Conservation (phyloP, 2,113 vertebrate species). For the Rhea americana region DNA sequence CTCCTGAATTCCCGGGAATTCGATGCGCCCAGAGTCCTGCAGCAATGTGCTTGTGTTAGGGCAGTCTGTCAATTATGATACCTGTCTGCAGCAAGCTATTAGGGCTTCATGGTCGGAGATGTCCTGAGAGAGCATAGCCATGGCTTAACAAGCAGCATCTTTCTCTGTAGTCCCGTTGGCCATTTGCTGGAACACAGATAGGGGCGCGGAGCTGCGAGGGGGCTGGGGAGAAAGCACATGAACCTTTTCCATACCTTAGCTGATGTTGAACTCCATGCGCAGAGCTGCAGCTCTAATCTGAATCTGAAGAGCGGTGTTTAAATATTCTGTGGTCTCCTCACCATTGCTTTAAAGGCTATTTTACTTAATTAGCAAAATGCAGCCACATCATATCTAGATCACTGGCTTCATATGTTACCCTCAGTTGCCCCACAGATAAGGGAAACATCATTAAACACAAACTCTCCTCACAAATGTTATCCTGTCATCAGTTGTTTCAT, state of each 20-base stretch:
- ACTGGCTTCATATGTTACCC: not conserved
- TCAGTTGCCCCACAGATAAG: not conserved
- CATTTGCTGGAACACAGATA: not conserved
- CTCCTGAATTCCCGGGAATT: not conserved
- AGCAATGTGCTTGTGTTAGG: constrained; percentile 1
- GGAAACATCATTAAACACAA: constrained; percentile 41
- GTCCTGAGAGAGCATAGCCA: not conserved
- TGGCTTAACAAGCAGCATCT: constrained; percentile 13
- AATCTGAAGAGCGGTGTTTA: not conserved
- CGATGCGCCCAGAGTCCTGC: not conserved
- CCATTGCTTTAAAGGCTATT: not conserved
- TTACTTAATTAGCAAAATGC: constrained; percentile 22
- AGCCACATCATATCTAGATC: constrained; percentile 9
- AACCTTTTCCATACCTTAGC: not conserved
- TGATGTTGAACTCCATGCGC: not conserved
- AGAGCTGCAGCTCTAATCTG: not conserved
- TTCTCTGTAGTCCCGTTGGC: not conserved
- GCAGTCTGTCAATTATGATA: constrained; percentile 28
- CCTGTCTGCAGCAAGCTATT: not conserved
- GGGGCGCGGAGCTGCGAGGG: not conserved
- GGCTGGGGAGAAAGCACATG: not conserved
- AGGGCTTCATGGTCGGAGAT: not conserved
- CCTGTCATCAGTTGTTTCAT: constrained; percentile 54
- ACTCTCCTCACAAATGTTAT: constrained; percentile 5
- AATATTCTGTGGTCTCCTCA: not conserved